Percentiles rank a stretch among this genome's conserved stretches.
phyloP scores from a whole-genome alignment of 2,797 vertebrate genomes.

The Pantherophis alleghaniensis region DNA sequence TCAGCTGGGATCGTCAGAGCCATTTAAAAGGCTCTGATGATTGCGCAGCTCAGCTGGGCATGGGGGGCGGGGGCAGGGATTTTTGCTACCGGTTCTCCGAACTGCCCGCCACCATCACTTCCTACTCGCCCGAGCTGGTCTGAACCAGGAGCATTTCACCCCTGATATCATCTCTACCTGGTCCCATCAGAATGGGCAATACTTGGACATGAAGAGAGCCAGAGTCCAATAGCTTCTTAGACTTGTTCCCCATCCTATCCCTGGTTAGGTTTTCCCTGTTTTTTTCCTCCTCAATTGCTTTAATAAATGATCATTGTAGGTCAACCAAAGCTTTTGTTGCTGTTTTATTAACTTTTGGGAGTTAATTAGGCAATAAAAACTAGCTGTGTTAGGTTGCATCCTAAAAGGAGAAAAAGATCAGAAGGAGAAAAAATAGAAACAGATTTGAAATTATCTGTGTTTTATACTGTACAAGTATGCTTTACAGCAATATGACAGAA shows the following conservation, averaged over 20 bases:
- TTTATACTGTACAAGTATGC: not conserved
- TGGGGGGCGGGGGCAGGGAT: too few relatives aligned
- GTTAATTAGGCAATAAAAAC: not conserved
- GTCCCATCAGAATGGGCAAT: not conserved
- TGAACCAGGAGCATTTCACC: too few relatives aligned
- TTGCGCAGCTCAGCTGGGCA: too few relatives aligned
- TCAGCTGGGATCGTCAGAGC: too few relatives aligned
- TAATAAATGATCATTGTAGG: not conserved
- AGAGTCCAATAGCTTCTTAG: not conserved
- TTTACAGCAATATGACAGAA: not conserved
- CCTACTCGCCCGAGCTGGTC: too few relatives aligned
- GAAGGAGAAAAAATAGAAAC: not conserved
- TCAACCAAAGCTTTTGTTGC: not conserved
- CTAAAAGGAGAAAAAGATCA: not conserved
- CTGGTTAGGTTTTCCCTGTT: not conserved
- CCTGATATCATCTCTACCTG: not conserved
- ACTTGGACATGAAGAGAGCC: not conserved
- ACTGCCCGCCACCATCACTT: too few relatives aligned
- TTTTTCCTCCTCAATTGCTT: not conserved
- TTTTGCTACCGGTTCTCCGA: too few relatives aligned
- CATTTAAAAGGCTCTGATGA: too few relatives aligned
- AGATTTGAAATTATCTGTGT: not conserved
- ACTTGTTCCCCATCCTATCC: not conserved
- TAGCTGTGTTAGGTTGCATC: not conserved
- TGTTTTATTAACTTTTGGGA: not conserved